Conservation (phyloP, 1,140 invertebrate genomes). For the Lordiphosa stackelbergi region DNA sequence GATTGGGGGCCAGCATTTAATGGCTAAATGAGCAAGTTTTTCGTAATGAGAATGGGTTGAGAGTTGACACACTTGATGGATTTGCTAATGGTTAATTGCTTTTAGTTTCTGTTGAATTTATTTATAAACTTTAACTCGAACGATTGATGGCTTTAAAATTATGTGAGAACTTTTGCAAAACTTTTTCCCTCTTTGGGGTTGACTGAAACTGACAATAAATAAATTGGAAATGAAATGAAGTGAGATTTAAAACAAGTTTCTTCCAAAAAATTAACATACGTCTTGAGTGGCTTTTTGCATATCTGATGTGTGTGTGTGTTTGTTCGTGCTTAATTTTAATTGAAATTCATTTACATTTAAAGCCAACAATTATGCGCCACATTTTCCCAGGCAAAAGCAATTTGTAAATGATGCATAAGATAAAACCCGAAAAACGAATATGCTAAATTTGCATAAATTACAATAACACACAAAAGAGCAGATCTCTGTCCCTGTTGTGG, state of each 20-base stretch:
- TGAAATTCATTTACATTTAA: slow-evolving; percentile 72
- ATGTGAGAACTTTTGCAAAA: slow-evolving; percentile 57
- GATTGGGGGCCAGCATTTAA: slow-evolving; percentile 22
- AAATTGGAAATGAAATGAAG: too few species aligned
- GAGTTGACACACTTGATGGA: too few species aligned
- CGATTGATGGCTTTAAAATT: slow-evolving; percentile 42
- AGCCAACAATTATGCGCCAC: slow-evolving; percentile 54
- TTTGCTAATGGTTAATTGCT: slow-evolving; percentile 26
- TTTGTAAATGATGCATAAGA: slow-evolving; percentile 68
- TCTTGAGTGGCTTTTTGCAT: too few species aligned
- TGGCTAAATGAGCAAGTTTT: slow-evolving; percentile 47
- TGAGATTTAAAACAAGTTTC: too few species aligned
- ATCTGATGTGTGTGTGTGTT: slow-evolving; percentile 6
- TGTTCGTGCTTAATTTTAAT: slow-evolving; percentile 51
- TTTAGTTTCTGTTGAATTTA: slow-evolving; percentile 39
- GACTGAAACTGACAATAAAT: slow-evolving; percentile 2
- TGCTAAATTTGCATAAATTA: slow-evolving; percentile 65
- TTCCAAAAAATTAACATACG: too few species aligned
- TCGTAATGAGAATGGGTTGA: slow-evolving; percentile 13
- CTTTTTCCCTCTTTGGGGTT: slow-evolving; percentile 46
- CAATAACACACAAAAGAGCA: slow-evolving; percentile 22
- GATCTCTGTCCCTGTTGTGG: background rate
- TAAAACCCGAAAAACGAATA: slow-evolving; percentile 29
- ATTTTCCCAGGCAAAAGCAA: slow-evolving; percentile 55
- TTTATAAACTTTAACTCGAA: too few species aligned